These are phyloP conservation scores for Geopemphigus sp. DNA, from an alignment of 1,140 invertebrate genomes.

Conservation along the genomic window DNA sequence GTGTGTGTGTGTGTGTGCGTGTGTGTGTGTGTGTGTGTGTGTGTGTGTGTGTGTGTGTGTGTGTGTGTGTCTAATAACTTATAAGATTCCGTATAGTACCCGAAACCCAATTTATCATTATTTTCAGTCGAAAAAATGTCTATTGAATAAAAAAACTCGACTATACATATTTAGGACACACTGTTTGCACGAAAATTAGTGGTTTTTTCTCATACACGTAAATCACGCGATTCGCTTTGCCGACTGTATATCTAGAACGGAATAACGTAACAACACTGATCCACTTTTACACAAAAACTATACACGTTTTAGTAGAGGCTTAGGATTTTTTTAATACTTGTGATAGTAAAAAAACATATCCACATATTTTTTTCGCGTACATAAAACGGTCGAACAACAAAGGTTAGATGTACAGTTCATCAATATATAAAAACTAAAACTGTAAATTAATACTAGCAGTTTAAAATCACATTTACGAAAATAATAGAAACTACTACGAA, in stretches of 20 bases:
- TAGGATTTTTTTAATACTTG: conserved; percentile 6
- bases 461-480: background rate
- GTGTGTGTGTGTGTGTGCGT: background rate
- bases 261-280: conserved; percentile 28
- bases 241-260: conserved; percentile 19
- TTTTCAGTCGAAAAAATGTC: background rate
- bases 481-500: background rate
- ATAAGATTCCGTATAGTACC: background rate
- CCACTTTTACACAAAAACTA: conserved; percentile 28
- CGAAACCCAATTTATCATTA: background rate
- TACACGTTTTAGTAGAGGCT: conserved; percentile 5
- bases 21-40: too few relatives aligned
- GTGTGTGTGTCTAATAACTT: background rate
- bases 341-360: background rate
- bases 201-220: conserved; percentile 19
- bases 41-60: too few relatives aligned
- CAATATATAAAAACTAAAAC: background rate
- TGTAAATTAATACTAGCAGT: background rate
- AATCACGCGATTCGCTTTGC: conserved; percentile 30
- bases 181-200: background rate
- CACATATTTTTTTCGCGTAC: background rate
- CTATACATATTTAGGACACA: background rate
- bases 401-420: background rate
- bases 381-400: background rate
- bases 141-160: background rate